These are phyloP conservation scores for Muscicapa comitata DNA, from an alignment of 2,797 vertebrate species.

Conservation along the genomic window DNA sequence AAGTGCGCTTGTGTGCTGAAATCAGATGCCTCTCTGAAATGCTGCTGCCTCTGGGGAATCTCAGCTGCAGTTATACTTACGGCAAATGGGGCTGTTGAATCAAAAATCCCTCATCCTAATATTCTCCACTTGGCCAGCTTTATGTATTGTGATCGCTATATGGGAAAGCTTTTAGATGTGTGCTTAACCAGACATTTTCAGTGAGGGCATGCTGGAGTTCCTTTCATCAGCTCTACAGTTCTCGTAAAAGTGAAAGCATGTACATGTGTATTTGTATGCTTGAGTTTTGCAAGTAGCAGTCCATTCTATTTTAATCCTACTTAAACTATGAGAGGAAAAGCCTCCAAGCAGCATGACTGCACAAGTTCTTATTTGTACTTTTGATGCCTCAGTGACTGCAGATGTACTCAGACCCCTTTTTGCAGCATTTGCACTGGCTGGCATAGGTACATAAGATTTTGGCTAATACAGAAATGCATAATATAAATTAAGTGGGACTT, in stretches of 20 bases:
- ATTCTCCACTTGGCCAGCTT: neutral
- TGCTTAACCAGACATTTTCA: neutral
- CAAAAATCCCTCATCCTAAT: neutral
- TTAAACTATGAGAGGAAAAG: neutral
- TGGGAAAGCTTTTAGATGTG: neutral
- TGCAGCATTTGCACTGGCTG: neutral
- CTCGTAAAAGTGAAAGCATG: neutral
- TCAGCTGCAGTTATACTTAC: neutral
- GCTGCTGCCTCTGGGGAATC: neutral
- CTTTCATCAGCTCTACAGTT: neutral
- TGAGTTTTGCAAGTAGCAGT: neutral
- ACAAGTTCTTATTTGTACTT: neutral
- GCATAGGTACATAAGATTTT: neutral
- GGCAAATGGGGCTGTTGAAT: neutral
- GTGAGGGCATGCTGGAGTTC: neutral
- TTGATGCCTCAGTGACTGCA: neutral
- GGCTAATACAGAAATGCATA: neutral
- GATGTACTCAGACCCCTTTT: neutral
- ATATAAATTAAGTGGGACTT: neutral
- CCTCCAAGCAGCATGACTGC: neutral
- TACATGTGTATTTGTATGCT: neutral
- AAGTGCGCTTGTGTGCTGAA: neutral
- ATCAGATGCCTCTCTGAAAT: neutral
- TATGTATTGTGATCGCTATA: fast-evolving
- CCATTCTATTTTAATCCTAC: neutral